phyloP scores from a whole-genome alignment of 2,888 invertebrate genomes.

The Horisme vitalbata region DNA sequence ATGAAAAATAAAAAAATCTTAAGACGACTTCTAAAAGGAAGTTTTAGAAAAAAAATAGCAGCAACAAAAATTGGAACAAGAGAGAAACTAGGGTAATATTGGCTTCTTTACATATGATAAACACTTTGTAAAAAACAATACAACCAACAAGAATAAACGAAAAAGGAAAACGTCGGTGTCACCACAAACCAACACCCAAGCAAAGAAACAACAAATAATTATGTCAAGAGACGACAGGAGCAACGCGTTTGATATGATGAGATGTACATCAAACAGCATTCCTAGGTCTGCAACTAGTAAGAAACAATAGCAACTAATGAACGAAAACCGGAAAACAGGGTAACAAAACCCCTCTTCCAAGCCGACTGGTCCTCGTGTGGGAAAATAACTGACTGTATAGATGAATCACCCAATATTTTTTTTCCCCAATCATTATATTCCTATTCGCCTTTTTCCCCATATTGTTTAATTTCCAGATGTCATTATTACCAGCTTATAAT shows the following conservation, averaged over 20 bases:
- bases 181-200: neutral
- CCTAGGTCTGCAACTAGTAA: neutral
- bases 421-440: too few species aligned
- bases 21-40: too few species aligned
- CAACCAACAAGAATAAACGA: neutral
- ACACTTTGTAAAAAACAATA: slow-evolving; percentile 3
- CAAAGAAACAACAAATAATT: slow-evolving; percentile 1
- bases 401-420: too few species aligned
- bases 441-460: too few species aligned
- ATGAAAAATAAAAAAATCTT: too few species aligned
- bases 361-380: too few species aligned
- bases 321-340: slow-evolving; percentile 2
- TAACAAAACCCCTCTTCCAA: too few species aligned
- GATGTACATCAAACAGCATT: slow-evolving; percentile 9
- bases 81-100: slow-evolving; percentile 7
- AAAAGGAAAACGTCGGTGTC: slow-evolving; percentile 1
- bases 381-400: too few species aligned
- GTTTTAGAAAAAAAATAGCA: neutral
- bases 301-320: slow-evolving; percentile 7
- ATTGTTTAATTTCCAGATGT: too few species aligned
- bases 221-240: neutral
- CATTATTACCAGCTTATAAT: too few species aligned
- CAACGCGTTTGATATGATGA: slow-evolving; percentile 16
- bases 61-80: slow-evolving; percentile 1
- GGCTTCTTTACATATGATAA: slow-evolving; percentile 9